Conservation (phyloP, 1,140 invertebrate genomes). For the Lordiphosa collinella region DNA sequence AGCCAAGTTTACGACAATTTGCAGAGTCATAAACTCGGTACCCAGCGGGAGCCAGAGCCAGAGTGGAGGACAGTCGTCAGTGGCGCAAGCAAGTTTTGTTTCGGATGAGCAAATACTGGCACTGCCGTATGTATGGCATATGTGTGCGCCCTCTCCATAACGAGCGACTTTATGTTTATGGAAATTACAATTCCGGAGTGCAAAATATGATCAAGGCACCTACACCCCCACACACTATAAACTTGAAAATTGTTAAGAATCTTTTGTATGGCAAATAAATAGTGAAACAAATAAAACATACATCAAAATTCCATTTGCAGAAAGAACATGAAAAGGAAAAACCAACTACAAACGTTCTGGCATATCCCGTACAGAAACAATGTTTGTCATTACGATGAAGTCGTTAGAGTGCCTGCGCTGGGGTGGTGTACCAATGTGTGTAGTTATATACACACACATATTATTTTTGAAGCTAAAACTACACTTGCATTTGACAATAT, state of each 20-base stretch:
- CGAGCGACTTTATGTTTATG: slow-evolving; percentile 71
- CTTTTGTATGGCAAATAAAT: slow-evolving; percentile 40
- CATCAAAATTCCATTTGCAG: slow-evolving; percentile 69
- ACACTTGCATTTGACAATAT: slow-evolving; percentile 50
- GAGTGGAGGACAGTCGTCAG: slow-evolving; percentile 4
- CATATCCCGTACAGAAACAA: slow-evolving; percentile 14
- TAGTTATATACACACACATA: too few species aligned
- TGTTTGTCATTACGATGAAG: slow-evolving; percentile 42
- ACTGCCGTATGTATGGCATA: slow-evolving; percentile 1
- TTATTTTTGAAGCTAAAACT: slow-evolving; percentile 29
- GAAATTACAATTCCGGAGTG: slow-evolving; percentile 68
- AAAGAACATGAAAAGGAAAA: slow-evolving; percentile 38
- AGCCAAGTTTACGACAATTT: slow-evolving; percentile 53
- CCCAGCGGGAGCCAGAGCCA: slow-evolving; percentile 2
- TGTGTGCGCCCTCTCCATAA: slow-evolving; percentile 12
- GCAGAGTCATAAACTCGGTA: slow-evolving; percentile 54
- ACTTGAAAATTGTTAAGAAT: slow-evolving; percentile 47
- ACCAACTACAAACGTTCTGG: slow-evolving; percentile 11
- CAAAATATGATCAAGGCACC: slow-evolving; percentile 59
- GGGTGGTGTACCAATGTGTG: too few species aligned
- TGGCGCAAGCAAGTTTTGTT: slow-evolving; percentile 2
- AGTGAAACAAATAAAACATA: slow-evolving; percentile 47
- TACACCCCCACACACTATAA: slow-evolving; percentile 34
- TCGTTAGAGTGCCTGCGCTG: slow-evolving; percentile 8
- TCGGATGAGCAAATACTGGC: slow-evolving; percentile 15